Conservation (phyloP, 2,113 vertebrate genomes). For the Barbus barbus region DNA sequence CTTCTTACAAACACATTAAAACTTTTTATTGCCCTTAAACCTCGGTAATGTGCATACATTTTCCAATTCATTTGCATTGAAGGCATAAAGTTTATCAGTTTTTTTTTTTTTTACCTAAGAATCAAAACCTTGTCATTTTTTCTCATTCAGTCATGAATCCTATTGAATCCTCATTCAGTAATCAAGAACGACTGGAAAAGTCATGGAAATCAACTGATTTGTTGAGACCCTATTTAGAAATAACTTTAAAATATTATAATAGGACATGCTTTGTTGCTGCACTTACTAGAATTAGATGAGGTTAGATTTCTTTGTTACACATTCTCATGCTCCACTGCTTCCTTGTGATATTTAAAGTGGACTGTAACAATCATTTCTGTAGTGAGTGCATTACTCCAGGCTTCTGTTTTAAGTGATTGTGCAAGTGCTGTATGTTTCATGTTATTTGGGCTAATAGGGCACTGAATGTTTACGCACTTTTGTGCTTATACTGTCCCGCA, state of each 20-base stretch:
- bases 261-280: neutral
- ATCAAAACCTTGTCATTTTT: neutral
- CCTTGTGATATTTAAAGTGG: conserved; percentile 1
- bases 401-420: neutral
- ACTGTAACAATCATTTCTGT: neutral
- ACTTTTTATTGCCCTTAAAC: too few species aligned
- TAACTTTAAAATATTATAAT: neutral
- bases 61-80: too few species aligned
- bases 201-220: neutral
- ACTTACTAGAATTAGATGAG: too few species aligned
- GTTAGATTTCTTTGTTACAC: neutral
- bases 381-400: neutral
- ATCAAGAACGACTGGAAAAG: neutral
- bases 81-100: neutral
- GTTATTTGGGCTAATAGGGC: conserved; percentile 2
- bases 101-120: neutral
- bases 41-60: too few species aligned
- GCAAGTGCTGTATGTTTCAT: neutral
- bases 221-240: neutral
- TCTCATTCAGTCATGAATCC: neutral
- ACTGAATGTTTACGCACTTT: neutral
- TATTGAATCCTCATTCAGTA: neutral
- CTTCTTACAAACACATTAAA: too few species aligned
- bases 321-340: neutral
- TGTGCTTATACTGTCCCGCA: conserved; percentile 59